Evolutionary conservation across 2,797 vertebrate genomes (phyloP).

Genomic region (Salmo trutta): DNA sequence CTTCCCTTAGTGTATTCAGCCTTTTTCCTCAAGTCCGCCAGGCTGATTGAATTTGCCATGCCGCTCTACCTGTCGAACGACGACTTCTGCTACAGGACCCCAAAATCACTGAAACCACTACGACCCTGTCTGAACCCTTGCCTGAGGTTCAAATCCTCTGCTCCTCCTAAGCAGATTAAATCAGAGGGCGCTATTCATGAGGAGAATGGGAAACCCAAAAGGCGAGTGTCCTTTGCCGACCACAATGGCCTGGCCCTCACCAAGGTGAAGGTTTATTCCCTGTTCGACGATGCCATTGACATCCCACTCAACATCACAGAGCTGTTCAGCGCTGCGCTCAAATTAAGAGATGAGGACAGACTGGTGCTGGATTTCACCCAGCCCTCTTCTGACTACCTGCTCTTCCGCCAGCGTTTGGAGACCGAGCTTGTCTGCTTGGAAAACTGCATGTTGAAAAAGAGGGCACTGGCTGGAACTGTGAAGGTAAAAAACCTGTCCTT

Average conservation of each 20-base stretch:
- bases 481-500: conserved; percentile 94
- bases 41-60: conserved; percentile 87
- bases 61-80: conserved; percentile 81
- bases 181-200: conserved; percentile 13
- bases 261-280: conserved; percentile 87
- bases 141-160: conserved; percentile 43
- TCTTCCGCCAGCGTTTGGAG: conserved; percentile 86
- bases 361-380: conserved; percentile 88
- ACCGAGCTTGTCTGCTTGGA: conserved; percentile 84
- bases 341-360: conserved; percentile 69
- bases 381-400: conserved; percentile 87
- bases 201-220: conserved; percentile 71
- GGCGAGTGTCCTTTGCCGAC: conserved; percentile 91
- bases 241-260: conserved; percentile 86
- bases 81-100: conserved; percentile 73
- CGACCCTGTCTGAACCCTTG: conserved; percentile 77
- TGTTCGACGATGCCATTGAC: conserved; percentile 81
- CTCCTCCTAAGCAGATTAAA: conserved; percentile 25
- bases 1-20: conserved; percentile 65
- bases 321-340: conserved; percentile 76
- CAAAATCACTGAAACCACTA: conserved; percentile 67
- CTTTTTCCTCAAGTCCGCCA: conserved; percentile 66
- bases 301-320: conserved; percentile 81
- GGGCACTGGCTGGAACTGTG: conserved; percentile 79
- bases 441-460: conserved; percentile 86